Evolutionary conservation across 2,888 invertebrate genomes (phyloP), one percentile per base, ranked within the genome.

Genomic region (Ornithoptera alexandrae): DNA sequence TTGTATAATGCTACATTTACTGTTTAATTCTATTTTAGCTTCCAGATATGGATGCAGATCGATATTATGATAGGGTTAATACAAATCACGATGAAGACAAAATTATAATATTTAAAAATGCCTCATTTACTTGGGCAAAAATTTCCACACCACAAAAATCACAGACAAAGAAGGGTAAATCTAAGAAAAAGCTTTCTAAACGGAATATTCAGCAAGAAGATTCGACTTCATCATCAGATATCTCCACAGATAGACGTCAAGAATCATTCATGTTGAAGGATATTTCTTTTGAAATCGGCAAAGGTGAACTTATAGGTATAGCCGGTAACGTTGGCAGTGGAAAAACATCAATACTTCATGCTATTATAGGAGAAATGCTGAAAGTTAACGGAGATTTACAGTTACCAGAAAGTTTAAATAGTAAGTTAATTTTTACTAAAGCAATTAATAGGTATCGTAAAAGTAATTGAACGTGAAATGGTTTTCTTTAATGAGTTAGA

Each of bases 311-410:
- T 72, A 89, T 99, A 22, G 98, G 98, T 39, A 93, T 99, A 17
- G 95, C 97, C 75, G 99, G 99, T 0, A 94, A 94, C 73, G 96
- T 98, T 2, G 99, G 98, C 0, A 95, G 96, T 78, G 99, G 99
- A 15, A 99, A 99, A 89, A 96, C 97, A 17, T 96, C 97, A 0
- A 90, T 99, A 2, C 89, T 99, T 30, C 94, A 95, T 67, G 97
- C 97, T 1, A 94, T 99, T 66, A 92, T 98, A 67, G 98, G 96
- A 12, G 98, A 98, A 84, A 94, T 98, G 85, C 90, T 94, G 12
- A 95, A 95, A 84, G 89, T 92, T 57, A 88, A 90, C 72, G 98
- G 98, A 2, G 92, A 92, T 60, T 91, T 97, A 72, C 94, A 95
- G 69, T 93, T 97, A 57, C 94, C 94, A 17, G 95, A 96, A 78